Base-by-base conservation (phyloP, 2,888 invertebrate species). In the Hirtodrosophila histrioides region DNA sequence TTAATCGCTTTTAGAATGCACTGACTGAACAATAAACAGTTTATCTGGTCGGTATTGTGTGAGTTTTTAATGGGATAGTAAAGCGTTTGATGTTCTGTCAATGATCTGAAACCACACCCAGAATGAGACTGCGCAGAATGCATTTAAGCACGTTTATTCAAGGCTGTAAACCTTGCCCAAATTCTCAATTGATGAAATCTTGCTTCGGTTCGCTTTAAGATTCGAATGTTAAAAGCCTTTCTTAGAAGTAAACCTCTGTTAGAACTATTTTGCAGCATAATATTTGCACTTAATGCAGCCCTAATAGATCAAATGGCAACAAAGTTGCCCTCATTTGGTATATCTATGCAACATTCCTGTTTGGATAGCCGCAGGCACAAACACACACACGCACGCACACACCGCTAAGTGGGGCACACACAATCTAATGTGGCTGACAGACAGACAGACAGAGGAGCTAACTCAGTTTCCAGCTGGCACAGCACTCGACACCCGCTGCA, bases 391-490 rank as follows among this genome's bases (percentile, higher is more conserved):
- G 33, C 35, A 11, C 17, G 17, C 50, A 40, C 37, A 51, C 12
- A 11, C 31, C 5, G 46, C 7, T 65, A 73, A 73, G 73, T 72
- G 46, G 78, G 73, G 56, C 73, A 72, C 73, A 72, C 55, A 51
- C 62, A 68, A 55, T 75, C 69, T 56, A 68, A 73, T 71, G 74
- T 55, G 53, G 68, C 54, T 37, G 24, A 41, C 49, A 57, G 68
- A 58, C 57, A 23, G 24, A 41, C 49, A 57, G 68, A 58, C 57
- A 23, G 29, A 53, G 64, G 29, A 53, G 64, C 33, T 55, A 73
- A 71, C 51, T 73, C 48, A 67, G 44, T 72, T 70, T 70, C 44
- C 70, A 70, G 70, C 70, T 72, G 72, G 54, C 70, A 44, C 63
- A 49, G 56, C 69, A 75, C 50, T 74, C 55, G 51, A 49, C 70